Evolutionary conservation across 2,113 vertebrate genomes (phyloP), one percentile per base, ranked within the genome.

Genomic region (Mastomys natalensis): DNA sequence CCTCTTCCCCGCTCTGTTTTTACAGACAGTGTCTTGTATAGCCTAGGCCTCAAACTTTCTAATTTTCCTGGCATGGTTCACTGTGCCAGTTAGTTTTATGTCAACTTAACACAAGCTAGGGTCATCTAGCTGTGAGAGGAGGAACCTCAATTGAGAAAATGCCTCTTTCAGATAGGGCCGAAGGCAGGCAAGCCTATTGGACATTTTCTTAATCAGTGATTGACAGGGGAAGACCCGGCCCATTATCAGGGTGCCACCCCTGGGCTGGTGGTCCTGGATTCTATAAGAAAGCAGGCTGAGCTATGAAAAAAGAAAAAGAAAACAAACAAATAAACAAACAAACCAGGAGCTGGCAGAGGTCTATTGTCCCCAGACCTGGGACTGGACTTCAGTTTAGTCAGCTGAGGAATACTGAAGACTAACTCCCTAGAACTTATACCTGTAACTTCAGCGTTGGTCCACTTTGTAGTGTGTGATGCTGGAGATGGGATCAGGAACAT

Each of bases 331-430:
- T 21, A 24, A 62, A 9, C 24, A 26, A 64, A 64, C 62, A 29
- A 64, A 68, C 64, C 64, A 68, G 29, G n/a, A 10, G 31, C 53
- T 31, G 2, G 40, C 74, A n/a, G 55, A 22, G 31, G 19, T 43
- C 76, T 5, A 0, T 0, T 0, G 5, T 4, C 22, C 21, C 74
- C 84, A 2, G 7, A 9, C 37, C 64, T n/a, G n/a, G 40, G n/a
- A 37, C 48, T 0, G 1, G 64, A 68, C 31, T 22, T 31, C 34
- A 64, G 53, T 87, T 60, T 26, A 55, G 34, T 73, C 68, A 31
- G 29, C 6, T 68, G 24, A 88, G 55, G 3, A 74, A 51, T 16
- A 19, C 3, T 24, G 15, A 90, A 53, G 7, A 76, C 7, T 7
- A 15, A 26, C 15, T n/a, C 58, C 51, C 7, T 17, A 31, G n/a